Evolutionary conservation across 2,888 invertebrate genomes (phyloP).

Genomic region (Caenorhabditis virilis): DNA sequence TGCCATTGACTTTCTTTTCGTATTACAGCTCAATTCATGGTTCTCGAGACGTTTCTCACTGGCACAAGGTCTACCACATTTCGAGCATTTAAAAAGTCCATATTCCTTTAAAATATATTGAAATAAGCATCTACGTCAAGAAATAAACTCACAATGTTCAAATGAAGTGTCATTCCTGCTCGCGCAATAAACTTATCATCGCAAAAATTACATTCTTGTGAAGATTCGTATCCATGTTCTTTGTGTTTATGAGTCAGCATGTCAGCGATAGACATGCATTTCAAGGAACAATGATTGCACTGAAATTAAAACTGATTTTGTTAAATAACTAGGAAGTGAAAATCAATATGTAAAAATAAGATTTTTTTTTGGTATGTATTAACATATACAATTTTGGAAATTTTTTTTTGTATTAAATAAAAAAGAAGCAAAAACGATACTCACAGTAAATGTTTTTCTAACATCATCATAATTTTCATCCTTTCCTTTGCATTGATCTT

Average conservation of each 20-base stretch:
- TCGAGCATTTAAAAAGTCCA: background rate
- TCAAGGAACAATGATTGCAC: background rate
- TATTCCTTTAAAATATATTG: conserved; percentile 1
- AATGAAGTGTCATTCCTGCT: background rate
- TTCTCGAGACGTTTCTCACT: background rate
- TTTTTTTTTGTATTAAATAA: too few relatives aligned
- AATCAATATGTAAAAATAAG: too few relatives aligned
- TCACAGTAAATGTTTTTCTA: too few relatives aligned
- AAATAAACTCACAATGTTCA: background rate
- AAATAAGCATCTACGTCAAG: background rate
- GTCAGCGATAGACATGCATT: background rate
- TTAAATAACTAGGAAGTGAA: too few relatives aligned
- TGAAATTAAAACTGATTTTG: too few relatives aligned
- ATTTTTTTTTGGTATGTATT: too few relatives aligned
- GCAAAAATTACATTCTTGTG: background rate
- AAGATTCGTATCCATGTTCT: background rate
- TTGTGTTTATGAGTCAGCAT: background rate
- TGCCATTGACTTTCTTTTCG: background rate
- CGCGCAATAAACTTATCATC: background rate
- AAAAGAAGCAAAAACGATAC: too few relatives aligned
- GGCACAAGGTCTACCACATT: background rate
- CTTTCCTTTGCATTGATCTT: too few relatives aligned
- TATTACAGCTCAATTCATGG: background rate
- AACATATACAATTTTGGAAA: too few relatives aligned
- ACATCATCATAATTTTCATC: too few relatives aligned